Evolutionary conservation across 1,140 invertebrate genomes (phyloP).

Genomic region (Drosophila pandora): DNA sequence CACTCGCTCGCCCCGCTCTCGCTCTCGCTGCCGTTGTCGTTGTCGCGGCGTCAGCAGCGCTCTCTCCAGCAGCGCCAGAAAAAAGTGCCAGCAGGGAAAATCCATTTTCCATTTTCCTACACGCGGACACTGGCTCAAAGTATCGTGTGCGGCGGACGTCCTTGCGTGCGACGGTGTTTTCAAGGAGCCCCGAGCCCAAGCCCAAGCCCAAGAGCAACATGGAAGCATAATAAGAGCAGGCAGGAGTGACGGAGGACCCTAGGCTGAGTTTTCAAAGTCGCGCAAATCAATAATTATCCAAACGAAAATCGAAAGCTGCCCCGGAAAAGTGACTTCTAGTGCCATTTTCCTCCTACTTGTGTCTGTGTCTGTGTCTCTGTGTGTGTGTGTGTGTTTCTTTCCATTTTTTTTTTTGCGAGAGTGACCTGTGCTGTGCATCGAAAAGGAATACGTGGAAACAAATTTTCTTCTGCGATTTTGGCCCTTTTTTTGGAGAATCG

Average conservation of each 20-base stretch:
- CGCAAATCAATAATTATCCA: constrained; percentile 27
- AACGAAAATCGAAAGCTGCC: constrained; percentile 8
- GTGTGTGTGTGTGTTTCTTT: constrained; percentile 3
- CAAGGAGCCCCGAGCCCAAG: constrained; percentile 20
- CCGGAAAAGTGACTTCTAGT: constrained; percentile 2
- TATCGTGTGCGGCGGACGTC: constrained; percentile 72
- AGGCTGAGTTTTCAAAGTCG: constrained; percentile 25
- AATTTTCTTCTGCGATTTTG: constrained; percentile 19
- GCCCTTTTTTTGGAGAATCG: constrained; percentile 25
- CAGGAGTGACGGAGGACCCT: constrained; percentile 1
- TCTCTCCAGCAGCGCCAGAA: not conserved
- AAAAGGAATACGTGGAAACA: constrained; percentile 41
- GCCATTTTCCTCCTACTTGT: not conserved
- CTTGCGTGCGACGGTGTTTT: constrained; percentile 66
- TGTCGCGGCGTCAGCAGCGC: not conserved
- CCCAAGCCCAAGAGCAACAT: constrained; percentile 22
- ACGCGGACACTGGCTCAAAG: constrained; percentile 62
- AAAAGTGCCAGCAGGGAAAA: constrained; percentile 38
- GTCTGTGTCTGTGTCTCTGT: constrained; percentile 20
- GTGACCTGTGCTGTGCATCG: constrained; percentile 21
- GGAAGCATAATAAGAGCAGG: constrained; percentile 29
- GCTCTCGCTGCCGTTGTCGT: constrained; percentile 2
- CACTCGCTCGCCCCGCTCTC: not conserved
- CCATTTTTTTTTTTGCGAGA: constrained; percentile 1
- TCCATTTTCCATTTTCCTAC: constrained; percentile 69